A percentile compares a stretch with the other conserved stretches of the same genome.
phyloP scores from a whole-genome alignment of 2,113 vertebrate species.

The Tichodroma muraria region DNA sequence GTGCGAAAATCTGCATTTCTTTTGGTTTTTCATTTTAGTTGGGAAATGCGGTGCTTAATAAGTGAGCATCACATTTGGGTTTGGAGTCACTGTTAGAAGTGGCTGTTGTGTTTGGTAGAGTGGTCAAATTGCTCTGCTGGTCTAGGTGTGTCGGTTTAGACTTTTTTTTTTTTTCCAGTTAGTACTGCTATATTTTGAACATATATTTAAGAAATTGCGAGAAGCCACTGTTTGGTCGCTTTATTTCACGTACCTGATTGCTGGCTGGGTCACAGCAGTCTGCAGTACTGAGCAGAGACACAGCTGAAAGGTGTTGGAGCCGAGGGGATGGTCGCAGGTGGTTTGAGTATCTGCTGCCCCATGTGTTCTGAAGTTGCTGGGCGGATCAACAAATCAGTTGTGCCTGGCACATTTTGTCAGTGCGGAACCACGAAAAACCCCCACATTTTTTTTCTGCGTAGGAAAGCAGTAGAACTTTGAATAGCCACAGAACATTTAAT shows the following conservation, averaged over 20 bases:
- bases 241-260: neutral
- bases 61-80: neutral
- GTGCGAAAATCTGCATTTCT: neutral
- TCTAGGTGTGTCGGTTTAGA: neutral
- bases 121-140: neutral
- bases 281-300: neutral
- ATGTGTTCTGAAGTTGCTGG: neutral
- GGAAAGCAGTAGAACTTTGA: neutral
- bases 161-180: neutral
- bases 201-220: neutral
- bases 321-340: neutral
- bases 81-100: neutral
- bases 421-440: neutral
- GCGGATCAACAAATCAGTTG: neutral
- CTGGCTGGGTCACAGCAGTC: neutral
- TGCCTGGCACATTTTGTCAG: neutral
- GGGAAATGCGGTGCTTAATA: no score
- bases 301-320: neutral
- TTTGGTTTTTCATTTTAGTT: neutral
- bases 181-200: neutral
- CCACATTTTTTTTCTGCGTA: neutral
- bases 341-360: neutral
- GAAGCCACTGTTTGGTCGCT: neutral
- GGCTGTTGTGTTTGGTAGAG: neutral
- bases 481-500: neutral